These are phyloP conservation scores for Puffinus mauretanicus DNA, from an alignment of 2,113 vertebrate genomes.

Conservation along the genomic window DNA sequence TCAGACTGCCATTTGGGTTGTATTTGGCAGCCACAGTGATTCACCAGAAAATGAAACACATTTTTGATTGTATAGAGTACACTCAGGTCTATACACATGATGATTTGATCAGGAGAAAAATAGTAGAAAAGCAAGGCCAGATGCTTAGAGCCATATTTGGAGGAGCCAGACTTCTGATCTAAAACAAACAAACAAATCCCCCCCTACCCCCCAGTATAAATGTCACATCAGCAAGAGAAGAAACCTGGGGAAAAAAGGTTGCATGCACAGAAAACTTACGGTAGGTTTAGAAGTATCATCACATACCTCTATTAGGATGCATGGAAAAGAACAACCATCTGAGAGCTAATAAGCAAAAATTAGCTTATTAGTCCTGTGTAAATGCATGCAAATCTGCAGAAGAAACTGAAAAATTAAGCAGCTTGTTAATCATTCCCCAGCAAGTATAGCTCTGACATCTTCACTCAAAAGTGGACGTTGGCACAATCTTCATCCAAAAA, in stretches of 20 bases:
- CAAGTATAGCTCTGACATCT: not conserved
- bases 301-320: not conserved
- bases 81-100: not conserved
- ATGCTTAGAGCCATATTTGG: not conserved
- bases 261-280: not conserved
- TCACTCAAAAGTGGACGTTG: not conserved
- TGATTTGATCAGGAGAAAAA: constrained; percentile 13
- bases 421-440: not conserved
- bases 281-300: not conserved
- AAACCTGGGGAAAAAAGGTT: not conserved
- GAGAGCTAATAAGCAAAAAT: not conserved
- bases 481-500: not conserved
- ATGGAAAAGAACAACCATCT: not conserved
- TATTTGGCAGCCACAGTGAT: not conserved
- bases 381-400: not conserved
- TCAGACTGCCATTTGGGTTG: not conserved
- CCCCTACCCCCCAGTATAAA: not conserved
- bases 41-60: constrained; percentile 64
- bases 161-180: not conserved
- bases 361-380: not conserved
- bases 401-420: not conserved
- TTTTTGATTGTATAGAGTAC: constrained; percentile 6
- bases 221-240: not conserved
- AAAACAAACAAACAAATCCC: not conserved
- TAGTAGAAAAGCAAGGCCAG: constrained; percentile 18